Base-by-base conservation (phyloP, 2,888 invertebrate species). In the Napeogenes sylphis region DNA sequence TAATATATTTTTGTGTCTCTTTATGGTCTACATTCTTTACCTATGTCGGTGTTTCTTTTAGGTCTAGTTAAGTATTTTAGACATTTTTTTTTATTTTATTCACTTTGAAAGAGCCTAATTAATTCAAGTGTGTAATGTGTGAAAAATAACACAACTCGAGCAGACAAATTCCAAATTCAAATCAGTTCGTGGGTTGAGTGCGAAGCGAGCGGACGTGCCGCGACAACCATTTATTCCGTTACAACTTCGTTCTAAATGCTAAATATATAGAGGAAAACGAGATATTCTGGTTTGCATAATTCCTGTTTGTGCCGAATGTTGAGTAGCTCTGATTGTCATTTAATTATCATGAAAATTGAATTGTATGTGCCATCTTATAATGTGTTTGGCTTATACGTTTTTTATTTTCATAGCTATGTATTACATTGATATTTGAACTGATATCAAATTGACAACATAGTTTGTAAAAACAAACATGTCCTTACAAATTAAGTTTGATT, bases 151-250 rank as follows among this genome's bases (percentile, higher is more conserved):
- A 71, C 74, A 78, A 82, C 75, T 78, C 70, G 70, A 79, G 79
- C 82, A 78, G 78, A 79, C 78, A 80, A 85, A 87, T 86, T 86
- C 85, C 75, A 83, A 85, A 88, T 88, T 87, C 84, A 88, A 88
- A 88, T 87, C 87, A 88, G 84, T 87, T 85, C 87, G 87, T 87
- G 87, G 87, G 84, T 77, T 59, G 86, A 79, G 83, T 87, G 82
- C 81, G 79, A 81, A 87, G 80, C 73, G 78, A 66, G 77, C 77
- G 81, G 85, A 88, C 87, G 86, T 87, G 87, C 81, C 75, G 73
- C 73, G 75, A 77, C 78, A 79, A 78, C 79, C 81, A 81, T 84
- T 87, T 84, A 84, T 85, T 85, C 84, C 83, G 83, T 83, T 83
- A 84, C 84, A 81, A 83, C 81, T 84, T 79, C 78, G 78, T 83